These are phyloP conservation scores for Acyrthosiphon pisum DNA, from an alignment of 1,140 invertebrate species.

Conservation along the genomic window DNA sequence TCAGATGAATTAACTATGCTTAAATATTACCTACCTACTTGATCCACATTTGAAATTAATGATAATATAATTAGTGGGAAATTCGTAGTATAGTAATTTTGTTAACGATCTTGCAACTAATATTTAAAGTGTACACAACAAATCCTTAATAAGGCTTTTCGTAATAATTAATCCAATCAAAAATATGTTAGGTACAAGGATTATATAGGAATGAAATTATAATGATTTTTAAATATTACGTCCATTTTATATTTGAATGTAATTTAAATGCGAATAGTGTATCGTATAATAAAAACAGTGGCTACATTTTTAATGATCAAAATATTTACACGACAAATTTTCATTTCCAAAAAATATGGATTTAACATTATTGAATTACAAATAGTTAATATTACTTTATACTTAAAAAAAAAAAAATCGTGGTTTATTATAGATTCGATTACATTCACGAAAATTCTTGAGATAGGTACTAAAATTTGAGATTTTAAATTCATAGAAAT, in stretches of 20 bases:
- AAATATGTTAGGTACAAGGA: background rate
- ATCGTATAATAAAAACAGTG: background rate
- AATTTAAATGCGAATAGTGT: background rate
- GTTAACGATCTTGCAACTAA: background rate
- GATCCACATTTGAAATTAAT: background rate
- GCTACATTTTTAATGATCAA: background rate
- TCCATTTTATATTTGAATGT: background rate
- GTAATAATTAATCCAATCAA: background rate
- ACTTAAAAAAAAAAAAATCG: background rate
- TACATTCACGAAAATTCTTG: background rate
- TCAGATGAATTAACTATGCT: slow-evolving; percentile 1
- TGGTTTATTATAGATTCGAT: background rate
- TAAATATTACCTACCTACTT: background rate
- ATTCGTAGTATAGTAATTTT: background rate
- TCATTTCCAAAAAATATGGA: background rate
- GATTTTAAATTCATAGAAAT: no score
- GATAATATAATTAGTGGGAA: background rate
- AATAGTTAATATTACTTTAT: background rate
- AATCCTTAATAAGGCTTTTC: background rate
- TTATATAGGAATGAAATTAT: background rate
- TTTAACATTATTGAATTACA: background rate
- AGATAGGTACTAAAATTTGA: no score
- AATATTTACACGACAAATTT: background rate
- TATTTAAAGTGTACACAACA: background rate
- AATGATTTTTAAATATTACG: background rate